Conservation (phyloP, 1,140 invertebrate species). For the Maniola jurtina region DNA sequence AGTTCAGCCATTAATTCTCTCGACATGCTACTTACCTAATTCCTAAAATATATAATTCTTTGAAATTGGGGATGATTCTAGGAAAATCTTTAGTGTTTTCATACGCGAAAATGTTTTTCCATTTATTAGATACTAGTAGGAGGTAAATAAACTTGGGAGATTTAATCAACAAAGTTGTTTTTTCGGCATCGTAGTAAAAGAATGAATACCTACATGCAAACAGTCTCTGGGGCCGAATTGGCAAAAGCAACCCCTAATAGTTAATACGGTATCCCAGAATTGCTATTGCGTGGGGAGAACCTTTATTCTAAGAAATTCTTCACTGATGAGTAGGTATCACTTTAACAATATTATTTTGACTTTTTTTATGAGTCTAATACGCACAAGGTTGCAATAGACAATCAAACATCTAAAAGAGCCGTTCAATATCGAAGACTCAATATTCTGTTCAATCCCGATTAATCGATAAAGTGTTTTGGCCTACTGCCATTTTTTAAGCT, state of each 20-base stretch:
- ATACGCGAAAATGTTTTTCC: not conserved
- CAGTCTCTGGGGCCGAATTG: constrained; percentile 27
- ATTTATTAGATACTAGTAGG: not conserved
- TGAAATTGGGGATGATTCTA: too few relatives aligned
- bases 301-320: too few relatives aligned
- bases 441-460: constrained; percentile 12
- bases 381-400: not conserved
- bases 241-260: constrained; percentile 26
- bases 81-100: too few relatives aligned
- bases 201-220: constrained; percentile 45
- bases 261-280: constrained; percentile 24
- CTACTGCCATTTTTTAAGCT: constrained; percentile 18
- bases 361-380: too few relatives aligned
- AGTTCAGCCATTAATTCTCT: too few relatives aligned
- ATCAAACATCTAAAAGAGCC: not conserved
- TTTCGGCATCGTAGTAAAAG: constrained; percentile 28
- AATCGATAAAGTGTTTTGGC: constrained; percentile 25
- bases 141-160: constrained; percentile 43
- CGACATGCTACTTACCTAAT: too few relatives aligned
- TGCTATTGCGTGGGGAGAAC: not conserved
- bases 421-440: not conserved
- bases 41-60: too few relatives aligned
- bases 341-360: too few relatives aligned
- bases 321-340: too few relatives aligned
- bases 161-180: constrained; percentile 57